A percentile compares a stretch with the other conserved stretches of the same genome.
Evolutionary conservation across 2,888 invertebrate genomes (phyloP).

Genomic region (Heliconius ismenius): DNA sequence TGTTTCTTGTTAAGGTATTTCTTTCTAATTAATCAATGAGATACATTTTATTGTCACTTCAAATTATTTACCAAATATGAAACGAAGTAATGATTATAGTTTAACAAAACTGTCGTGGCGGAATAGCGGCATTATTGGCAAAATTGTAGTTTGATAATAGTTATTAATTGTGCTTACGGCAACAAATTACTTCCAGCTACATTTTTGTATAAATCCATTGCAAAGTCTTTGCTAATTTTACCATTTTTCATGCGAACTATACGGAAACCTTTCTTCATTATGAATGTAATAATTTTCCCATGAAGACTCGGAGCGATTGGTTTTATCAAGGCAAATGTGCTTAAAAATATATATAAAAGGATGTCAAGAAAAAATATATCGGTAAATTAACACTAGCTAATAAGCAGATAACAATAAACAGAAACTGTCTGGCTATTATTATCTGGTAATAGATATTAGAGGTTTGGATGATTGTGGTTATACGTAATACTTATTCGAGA

Average conservation of each 20-base stretch:
- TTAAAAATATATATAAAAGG: constrained; percentile 53
- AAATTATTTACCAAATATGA: too few relatives aligned
- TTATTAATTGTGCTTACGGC: constrained; percentile 72
- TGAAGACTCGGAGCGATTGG: constrained; percentile 86
- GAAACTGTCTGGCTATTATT: too few relatives aligned
- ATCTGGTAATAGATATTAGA: too few relatives aligned
- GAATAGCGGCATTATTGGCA: not conserved
- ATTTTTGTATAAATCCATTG: constrained; percentile 83
- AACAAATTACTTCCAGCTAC: constrained; percentile 82
- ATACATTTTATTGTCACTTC: too few relatives aligned
- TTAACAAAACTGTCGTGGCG: too few relatives aligned
- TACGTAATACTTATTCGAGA: too few relatives aligned
- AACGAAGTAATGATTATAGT: too few relatives aligned
- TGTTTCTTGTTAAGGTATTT: too few relatives aligned
- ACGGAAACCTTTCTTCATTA: constrained; percentile 84
- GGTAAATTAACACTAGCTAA: too few relatives aligned
- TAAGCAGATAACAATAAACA: too few relatives aligned
- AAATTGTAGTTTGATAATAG: not conserved
- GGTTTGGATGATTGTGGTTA: too few relatives aligned
- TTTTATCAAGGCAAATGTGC: constrained; percentile 91
- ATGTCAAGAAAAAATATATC: not conserved
- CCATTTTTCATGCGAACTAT: constrained; percentile 89
- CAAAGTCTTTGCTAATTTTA: constrained; percentile 84
- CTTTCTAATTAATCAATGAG: too few relatives aligned
- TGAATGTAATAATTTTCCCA: constrained; percentile 88